Percentiles rank a stretch among this genome's conserved stretches.
Conservation (phyloP, 2,797 vertebrate species). For the Psittacula derbiana region DNA sequence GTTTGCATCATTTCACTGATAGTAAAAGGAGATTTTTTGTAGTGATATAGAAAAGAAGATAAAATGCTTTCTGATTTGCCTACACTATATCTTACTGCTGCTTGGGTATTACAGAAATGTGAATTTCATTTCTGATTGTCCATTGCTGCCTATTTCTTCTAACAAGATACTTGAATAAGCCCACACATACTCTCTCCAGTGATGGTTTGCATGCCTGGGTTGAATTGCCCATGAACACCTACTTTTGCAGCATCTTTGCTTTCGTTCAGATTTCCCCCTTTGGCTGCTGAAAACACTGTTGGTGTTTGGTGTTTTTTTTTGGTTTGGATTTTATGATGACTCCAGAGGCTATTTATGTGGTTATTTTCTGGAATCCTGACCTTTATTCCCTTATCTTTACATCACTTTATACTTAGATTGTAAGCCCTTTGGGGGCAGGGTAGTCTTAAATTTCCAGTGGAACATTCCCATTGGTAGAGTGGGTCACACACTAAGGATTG, state of each 20-base stretch:
- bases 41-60: not conserved
- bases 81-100: rapidly evolving
- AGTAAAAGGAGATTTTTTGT: not conserved
- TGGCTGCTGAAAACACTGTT: not conserved
- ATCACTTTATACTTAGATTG: not conserved
- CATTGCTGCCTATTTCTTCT: not conserved
- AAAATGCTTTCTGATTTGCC: not conserved
- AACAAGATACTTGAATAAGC: not conserved
- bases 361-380: not conserved
- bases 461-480: not conserved
- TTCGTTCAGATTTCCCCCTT: not conserved
- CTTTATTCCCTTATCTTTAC: not conserved
- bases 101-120: not conserved
- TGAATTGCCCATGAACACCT: not conserved
- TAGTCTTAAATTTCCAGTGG: not conserved
- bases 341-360: not conserved
- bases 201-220: not conserved
- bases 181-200: not conserved
- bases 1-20: not conserved
- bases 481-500: not conserved
- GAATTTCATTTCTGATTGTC: not conserved
- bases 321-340: not conserved
- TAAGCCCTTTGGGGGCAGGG: not conserved
- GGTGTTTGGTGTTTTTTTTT: not conserved
- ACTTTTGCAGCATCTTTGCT: not conserved